Evolutionary conservation across 2,888 invertebrate species (phyloP).

Genomic region (Lasioglossum zephyrum): DNA sequence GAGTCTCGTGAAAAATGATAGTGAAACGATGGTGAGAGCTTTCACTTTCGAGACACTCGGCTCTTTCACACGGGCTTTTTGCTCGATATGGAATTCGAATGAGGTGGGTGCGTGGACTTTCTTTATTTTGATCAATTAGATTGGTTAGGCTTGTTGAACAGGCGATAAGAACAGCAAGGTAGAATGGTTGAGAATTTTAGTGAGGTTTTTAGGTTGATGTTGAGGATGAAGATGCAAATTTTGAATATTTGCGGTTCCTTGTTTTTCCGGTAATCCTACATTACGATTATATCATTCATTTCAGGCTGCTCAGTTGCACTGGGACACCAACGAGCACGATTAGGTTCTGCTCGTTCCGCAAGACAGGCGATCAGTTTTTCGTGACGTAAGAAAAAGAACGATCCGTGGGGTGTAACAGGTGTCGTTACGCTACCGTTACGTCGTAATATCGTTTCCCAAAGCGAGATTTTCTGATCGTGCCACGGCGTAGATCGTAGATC

Average conservation of each 20-base stretch:
- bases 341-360: conserved; percentile 37
- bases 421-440: conserved; percentile 55
- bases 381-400: conserved; percentile 43
- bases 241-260: too few species aligned
- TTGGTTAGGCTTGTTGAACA: background rate
- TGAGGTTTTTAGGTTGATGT: too few species aligned
- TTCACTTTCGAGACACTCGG: conserved; percentile 47
- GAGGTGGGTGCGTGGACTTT: conserved; percentile 1
- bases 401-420: conserved; percentile 48
- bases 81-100: conserved; percentile 37
- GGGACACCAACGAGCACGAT: background rate
- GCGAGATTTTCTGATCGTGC: conserved; percentile 31
- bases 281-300: background rate
- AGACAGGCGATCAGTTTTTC: conserved; percentile 50
- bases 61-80: conserved; percentile 19
- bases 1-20: conserved; percentile 30
- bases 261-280: too few species aligned
- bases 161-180: background rate
- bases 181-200: too few species aligned
- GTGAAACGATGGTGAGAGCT: conserved; percentile 36
- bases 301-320: background rate
- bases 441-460: conserved; percentile 38
- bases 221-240: too few species aligned
- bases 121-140: conserved; percentile 3
- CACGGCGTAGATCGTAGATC: background rate